Percentiles rank a stretch among this genome's conserved stretches.
phyloP scores from a whole-genome alignment of 2,888 invertebrate genomes.

The Gymnoscelis rufifasciata region DNA sequence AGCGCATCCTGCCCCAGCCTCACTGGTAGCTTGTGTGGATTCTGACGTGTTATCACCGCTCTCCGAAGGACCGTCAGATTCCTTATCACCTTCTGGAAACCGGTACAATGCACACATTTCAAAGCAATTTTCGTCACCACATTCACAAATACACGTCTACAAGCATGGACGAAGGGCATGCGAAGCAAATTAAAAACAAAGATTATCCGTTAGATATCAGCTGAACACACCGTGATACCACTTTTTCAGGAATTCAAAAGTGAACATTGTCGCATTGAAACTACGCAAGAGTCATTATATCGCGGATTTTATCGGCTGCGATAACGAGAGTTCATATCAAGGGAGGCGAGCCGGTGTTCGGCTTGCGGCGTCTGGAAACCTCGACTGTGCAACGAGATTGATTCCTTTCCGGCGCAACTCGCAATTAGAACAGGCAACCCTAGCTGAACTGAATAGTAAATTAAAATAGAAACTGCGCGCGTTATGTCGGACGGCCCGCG shows the following conservation, averaged over 20 bases:
- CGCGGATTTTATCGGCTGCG: conserved; percentile 53
- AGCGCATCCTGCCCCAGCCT: conserved; percentile 45
- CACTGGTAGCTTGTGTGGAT: conserved; percentile 66
- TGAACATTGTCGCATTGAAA: conserved; percentile 61
- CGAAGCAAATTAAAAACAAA: not conserved
- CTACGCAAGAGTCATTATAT: conserved; percentile 54
- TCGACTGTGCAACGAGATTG: conserved; percentile 32
- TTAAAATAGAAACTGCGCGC: conserved; percentile 49
- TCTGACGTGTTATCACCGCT: conserved; percentile 76
- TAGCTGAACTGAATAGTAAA: conserved; percentile 35
- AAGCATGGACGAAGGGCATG: not conserved
- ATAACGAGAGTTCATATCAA: conserved; percentile 58
- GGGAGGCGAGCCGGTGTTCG: conserved; percentile 17
- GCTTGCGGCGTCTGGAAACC: conserved; percentile 14
- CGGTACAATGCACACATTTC: conserved; percentile 31
- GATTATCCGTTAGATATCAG: conserved; percentile 17
- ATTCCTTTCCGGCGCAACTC: conserved; percentile 38
- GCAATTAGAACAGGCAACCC: conserved; percentile 32
- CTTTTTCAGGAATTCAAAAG: conserved; percentile 70
- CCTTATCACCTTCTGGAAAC: conserved; percentile 74
- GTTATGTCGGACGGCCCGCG: conserved; percentile 46
- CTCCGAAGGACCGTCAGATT: conserved; percentile 74
- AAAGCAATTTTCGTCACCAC: conserved; percentile 36
- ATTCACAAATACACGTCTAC: conserved; percentile 35
- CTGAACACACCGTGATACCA: conserved; percentile 68